These are phyloP conservation scores for Sciurus vulgaris DNA, from an alignment of 2,797 vertebrate species.

Conservation along the genomic window DNA sequence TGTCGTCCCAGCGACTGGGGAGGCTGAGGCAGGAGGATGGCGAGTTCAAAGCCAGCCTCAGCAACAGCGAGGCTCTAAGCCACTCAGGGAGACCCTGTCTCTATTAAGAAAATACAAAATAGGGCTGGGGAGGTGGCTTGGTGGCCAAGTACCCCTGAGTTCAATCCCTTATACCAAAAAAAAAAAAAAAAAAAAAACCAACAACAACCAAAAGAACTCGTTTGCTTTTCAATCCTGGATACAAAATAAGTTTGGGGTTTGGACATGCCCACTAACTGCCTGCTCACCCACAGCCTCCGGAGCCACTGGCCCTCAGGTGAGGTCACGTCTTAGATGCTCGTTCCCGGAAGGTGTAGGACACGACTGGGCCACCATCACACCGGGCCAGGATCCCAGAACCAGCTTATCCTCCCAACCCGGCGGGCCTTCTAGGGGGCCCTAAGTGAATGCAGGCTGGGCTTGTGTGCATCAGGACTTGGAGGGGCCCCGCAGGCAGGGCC, in stretches of 20 bases:
- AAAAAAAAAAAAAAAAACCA: not conserved
- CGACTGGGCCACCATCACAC: not conserved
- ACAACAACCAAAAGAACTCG: too few relatives aligned
- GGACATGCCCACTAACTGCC: not conserved
- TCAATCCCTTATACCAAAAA: too few relatives aligned
- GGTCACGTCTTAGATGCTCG: accelerated
- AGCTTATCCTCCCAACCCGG: not conserved
- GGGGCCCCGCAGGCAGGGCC: constrained; percentile 52
- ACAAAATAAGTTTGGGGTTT: not conserved
- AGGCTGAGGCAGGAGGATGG: too few relatives aligned
- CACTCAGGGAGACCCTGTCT: too few relatives aligned
- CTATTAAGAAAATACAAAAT: too few relatives aligned
- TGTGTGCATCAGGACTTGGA: constrained; percentile 35
- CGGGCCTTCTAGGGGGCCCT: not conserved
- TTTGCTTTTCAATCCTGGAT: not conserved
- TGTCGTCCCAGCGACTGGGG: too few relatives aligned
- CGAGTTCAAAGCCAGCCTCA: too few relatives aligned
- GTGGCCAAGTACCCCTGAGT: too few relatives aligned
- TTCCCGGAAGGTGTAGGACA: not conserved
- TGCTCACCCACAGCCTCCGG: not conserved
- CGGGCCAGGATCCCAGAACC: not conserved
- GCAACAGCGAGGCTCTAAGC: too few relatives aligned
- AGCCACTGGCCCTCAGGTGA: not conserved
- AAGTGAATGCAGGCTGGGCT: not conserved
- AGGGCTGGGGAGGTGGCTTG: too few relatives aligned